phyloP scores from a whole-genome alignment of 2,888 invertebrate genomes.

The Drosophila subquinaria region DNA sequence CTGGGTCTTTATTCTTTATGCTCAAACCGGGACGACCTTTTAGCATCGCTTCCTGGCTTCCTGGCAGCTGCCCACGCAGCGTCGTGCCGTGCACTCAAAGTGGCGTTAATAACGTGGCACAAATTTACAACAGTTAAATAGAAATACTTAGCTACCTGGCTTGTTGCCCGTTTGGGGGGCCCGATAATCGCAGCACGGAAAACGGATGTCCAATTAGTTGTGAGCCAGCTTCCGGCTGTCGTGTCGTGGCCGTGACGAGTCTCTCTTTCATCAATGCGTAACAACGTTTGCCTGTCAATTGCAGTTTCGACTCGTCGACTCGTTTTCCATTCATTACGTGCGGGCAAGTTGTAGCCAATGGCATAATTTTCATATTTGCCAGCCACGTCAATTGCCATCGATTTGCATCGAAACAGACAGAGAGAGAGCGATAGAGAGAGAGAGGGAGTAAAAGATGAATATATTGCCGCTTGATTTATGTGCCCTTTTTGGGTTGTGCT shows the following conservation, averaged over 20 bases:
- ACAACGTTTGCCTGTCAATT: constrained; percentile 75
- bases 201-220: constrained; percentile 84
- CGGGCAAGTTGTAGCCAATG: constrained; percentile 55
- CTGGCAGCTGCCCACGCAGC: constrained; percentile 8
- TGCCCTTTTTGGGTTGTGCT: constrained; percentile 32
- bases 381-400: constrained; percentile 62
- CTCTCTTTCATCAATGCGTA: constrained; percentile 63
- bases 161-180: constrained; percentile 17
- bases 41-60: constrained; percentile 48
- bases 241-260: constrained; percentile 19
- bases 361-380: constrained; percentile 78
- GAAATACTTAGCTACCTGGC: constrained; percentile 66
- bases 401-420: constrained; percentile 59
- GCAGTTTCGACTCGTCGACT: constrained; percentile 55
- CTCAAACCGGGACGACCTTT: constrained; percentile 57
- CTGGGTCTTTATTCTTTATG: constrained; percentile 41
- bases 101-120: constrained; percentile 81
- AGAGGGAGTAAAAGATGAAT: constrained; percentile 2
- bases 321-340: constrained; percentile 56
- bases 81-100: constrained; percentile 69
- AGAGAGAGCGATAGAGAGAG: neutral
- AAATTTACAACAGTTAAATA: constrained; percentile 71
- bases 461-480: constrained; percentile 46
- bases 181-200: constrained; percentile 79
- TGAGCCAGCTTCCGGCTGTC: constrained; percentile 78